Evolutionary conservation across 2,797 vertebrate species (phyloP).

Genomic region (Melopsittacus undulatus): DNA sequence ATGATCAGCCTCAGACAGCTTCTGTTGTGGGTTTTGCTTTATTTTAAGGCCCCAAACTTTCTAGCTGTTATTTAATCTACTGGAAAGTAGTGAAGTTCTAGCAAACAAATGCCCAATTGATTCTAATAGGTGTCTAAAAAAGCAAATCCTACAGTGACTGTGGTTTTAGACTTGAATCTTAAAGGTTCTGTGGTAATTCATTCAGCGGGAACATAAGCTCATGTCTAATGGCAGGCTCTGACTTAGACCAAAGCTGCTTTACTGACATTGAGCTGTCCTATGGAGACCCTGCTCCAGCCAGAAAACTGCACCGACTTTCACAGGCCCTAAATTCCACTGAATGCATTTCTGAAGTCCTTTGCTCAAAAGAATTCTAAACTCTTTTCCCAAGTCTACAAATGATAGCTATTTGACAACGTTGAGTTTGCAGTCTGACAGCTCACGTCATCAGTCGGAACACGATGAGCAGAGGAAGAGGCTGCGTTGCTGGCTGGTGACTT

Average conservation of each 20-base stretch:
- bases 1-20: background rate
- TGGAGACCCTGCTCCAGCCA: background rate
- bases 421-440: constrained; percentile 55
- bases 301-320: background rate
- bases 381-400: constrained; percentile 53
- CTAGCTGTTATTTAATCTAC: background rate
- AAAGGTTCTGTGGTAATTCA: background rate
- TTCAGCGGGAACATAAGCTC: background rate
- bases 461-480: background rate
- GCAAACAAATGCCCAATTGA: background rate
- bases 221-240: background rate
- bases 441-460: background rate
- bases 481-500: background rate
- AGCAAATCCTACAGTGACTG: background rate
- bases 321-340: background rate
- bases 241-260: constrained; percentile 38
- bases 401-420: constrained; percentile 21
- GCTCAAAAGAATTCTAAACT: constrained; percentile 53
- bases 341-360: constrained; percentile 27
- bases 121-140: background rate
- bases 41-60: background rate
- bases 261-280: background rate
- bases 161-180: background rate
- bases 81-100: background rate
- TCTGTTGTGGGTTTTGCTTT: background rate